Conservation (phyloP, 1,140 invertebrate species). For the Dendroctonus valens region DNA sequence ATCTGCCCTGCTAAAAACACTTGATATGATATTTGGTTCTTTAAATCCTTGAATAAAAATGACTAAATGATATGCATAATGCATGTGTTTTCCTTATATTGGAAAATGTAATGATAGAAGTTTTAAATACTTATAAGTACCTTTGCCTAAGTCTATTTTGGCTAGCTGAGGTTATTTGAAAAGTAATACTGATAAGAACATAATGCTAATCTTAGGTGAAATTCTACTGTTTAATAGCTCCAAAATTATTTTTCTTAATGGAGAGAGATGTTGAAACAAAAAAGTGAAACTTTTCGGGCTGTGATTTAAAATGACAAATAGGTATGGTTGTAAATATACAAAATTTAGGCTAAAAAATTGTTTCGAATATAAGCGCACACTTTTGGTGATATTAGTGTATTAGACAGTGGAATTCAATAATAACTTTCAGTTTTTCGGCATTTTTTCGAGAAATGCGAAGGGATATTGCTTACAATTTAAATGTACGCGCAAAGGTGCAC, state of each 20-base stretch:
- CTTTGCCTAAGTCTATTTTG: no score
- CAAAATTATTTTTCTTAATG: conserved; percentile 27
- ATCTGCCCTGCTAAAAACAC: no score
- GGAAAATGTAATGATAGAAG: no score
- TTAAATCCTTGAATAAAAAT: no score
- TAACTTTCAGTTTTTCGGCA: not conserved
- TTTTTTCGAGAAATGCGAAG: no score
- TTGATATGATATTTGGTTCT: no score
- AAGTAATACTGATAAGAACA: no score
- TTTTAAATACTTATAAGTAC: no score
- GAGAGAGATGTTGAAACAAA: conserved; percentile 9
- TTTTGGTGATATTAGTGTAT: conserved; percentile 33
- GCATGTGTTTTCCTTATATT: no score
- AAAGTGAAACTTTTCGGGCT: conserved; percentile 29
- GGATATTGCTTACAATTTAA: not conserved
- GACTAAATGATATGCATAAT: no score
- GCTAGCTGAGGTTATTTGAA: no score
- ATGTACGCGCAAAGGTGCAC: not conserved
- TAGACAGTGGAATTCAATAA: conserved; percentile 33
- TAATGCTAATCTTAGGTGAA: not conserved
- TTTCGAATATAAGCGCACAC: conserved; percentile 16
- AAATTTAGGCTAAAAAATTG: conserved; percentile 28
- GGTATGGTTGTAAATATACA: conserved; percentile 29
- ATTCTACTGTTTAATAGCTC: conserved; percentile 37
- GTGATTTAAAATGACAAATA: conserved; percentile 34